A percentile compares a stretch with the other conserved stretches of the same genome.
These are phyloP conservation scores for Hiodon tergisus DNA, from an alignment of 2,113 vertebrate genomes.

Conservation along the genomic window DNA sequence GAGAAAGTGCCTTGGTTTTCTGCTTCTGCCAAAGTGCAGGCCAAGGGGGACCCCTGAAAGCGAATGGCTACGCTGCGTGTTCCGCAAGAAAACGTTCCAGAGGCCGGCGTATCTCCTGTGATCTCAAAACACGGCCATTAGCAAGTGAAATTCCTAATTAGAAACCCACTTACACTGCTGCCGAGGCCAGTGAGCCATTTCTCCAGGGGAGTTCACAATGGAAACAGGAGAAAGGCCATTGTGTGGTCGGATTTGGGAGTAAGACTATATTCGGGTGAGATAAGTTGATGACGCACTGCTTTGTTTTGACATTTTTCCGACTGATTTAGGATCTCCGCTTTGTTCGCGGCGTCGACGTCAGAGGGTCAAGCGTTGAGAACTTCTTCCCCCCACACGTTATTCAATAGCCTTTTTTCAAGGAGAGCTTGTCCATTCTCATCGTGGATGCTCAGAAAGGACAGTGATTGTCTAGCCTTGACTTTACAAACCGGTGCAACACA, in stretches of 20 bases:
- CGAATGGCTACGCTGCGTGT: too few relatives aligned
- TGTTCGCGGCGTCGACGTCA: slow-evolving; percentile 2
- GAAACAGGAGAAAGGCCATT: not conserved
- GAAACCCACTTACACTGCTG: slow-evolving; percentile 2
- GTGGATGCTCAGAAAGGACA: not conserved
- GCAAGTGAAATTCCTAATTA: slow-evolving; percentile 14
- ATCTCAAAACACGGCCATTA: not conserved
- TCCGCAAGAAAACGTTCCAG: too few relatives aligned
- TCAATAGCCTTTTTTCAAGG: not conserved
- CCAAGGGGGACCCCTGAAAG: too few relatives aligned
- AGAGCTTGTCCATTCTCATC: not conserved
- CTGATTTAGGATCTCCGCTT: slow-evolving; percentile 8
- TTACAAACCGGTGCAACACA: too few relatives aligned
- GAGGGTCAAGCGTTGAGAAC: not conserved
- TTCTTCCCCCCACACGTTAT: not conserved
- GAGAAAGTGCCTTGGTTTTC: too few relatives aligned
- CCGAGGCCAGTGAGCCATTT: not conserved
- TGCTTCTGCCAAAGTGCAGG: too few relatives aligned
- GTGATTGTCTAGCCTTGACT: too few relatives aligned
- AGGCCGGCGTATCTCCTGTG: too few relatives aligned
- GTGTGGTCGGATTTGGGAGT: not conserved
- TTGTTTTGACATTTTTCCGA: not conserved
- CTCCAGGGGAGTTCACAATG: not conserved
- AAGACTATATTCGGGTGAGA: slow-evolving; percentile 13
- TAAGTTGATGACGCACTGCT: slow-evolving; percentile 5